A percentile compares a stretch with the other conserved stretches of the same genome.
Evolutionary conservation across 1,140 invertebrate species (phyloP).

Genomic region (Drosophila lowei): DNA sequence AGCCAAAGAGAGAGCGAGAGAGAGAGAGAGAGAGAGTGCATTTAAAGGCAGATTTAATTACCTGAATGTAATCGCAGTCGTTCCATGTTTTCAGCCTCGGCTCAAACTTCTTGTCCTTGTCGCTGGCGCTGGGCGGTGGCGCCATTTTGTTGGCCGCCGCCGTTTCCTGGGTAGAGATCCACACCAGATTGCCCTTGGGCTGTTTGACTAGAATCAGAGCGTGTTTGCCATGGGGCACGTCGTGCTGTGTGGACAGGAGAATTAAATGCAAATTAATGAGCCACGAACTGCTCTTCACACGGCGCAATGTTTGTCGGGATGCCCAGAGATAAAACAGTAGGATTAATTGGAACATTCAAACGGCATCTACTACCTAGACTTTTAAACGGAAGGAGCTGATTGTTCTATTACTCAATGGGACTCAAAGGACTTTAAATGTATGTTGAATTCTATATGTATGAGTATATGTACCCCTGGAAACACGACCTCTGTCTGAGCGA

Average conservation of each 20-base stretch:
- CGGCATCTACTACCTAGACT: slow-evolving; percentile 6
- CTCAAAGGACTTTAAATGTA: no score
- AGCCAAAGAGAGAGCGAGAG: slow-evolving; percentile 8
- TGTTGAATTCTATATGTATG: no score
- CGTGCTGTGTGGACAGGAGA: slow-evolving; percentile 85
- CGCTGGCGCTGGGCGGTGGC: slow-evolving; percentile 66
- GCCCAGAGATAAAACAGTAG: background rate
- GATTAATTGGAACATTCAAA: slow-evolving; percentile 47
- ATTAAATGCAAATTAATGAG: slow-evolving; percentile 78
- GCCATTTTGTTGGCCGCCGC: slow-evolving; percentile 73
- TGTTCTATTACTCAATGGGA: no score
- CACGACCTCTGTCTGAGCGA: no score
- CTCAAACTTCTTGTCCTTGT: slow-evolving; percentile 83
- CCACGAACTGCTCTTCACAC: slow-evolving; percentile 20
- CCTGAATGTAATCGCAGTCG: slow-evolving; percentile 92
- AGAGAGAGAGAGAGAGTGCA: slow-evolving; percentile 18
- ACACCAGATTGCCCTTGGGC: slow-evolving; percentile 91
- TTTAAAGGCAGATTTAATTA: slow-evolving; percentile 81
- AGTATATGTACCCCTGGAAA: no score
- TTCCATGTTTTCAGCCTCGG: slow-evolving; percentile 88
- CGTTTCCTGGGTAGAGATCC: slow-evolving; percentile 88
- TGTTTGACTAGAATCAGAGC: slow-evolving; percentile 92
- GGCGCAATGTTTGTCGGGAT: slow-evolving; percentile 14
- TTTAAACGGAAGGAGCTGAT: no score
- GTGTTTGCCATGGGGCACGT: slow-evolving; percentile 91